Evolutionary conservation across 2,113 vertebrate species (phyloP).

Genomic region (Microcebus murinus): DNA sequence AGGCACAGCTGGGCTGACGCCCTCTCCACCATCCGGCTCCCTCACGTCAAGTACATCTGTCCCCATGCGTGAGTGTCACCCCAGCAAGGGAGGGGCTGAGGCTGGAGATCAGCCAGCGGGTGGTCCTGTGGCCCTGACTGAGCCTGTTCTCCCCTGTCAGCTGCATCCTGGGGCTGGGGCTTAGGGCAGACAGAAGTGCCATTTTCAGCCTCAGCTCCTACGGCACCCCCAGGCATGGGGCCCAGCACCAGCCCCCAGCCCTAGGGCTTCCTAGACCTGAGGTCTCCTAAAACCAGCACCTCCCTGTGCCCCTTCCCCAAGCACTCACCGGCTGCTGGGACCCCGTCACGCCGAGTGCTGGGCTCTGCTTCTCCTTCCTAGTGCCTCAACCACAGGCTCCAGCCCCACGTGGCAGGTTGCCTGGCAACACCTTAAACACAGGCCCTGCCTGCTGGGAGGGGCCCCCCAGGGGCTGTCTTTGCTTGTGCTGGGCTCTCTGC

Average conservation of each 20-base stretch:
- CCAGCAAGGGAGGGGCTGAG: not conserved
- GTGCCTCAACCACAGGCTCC: slow-evolving; percentile 36
- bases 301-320: not conserved
- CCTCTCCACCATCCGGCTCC: slow-evolving; percentile 92
- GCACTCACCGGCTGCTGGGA: slow-evolving; percentile 67
- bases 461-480: slow-evolving; percentile 26
- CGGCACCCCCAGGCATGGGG: not conserved
- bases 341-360: not conserved
- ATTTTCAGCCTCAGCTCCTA: not conserved
- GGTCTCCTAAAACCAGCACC: not conserved
- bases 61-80: slow-evolving; percentile 95
- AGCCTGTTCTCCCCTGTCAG: not conserved
- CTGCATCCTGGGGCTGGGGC: not conserved
- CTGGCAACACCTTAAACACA: slow-evolving; percentile 78
- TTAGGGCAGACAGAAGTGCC: not conserved
- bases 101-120: not conserved
- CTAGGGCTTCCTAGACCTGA: not conserved
- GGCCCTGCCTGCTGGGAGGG: slow-evolving; percentile 60
- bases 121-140: not conserved
- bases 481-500: not conserved
- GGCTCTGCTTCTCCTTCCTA: slow-evolving; percentile 23
- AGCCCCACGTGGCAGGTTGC: slow-evolving; percentile 77
- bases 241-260: not conserved
- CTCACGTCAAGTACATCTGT: slow-evolving; percentile 97
- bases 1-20: slow-evolving; percentile 97